Conservation (phyloP, 2,888 invertebrate genomes). For the Drosophila barbarae region DNA sequence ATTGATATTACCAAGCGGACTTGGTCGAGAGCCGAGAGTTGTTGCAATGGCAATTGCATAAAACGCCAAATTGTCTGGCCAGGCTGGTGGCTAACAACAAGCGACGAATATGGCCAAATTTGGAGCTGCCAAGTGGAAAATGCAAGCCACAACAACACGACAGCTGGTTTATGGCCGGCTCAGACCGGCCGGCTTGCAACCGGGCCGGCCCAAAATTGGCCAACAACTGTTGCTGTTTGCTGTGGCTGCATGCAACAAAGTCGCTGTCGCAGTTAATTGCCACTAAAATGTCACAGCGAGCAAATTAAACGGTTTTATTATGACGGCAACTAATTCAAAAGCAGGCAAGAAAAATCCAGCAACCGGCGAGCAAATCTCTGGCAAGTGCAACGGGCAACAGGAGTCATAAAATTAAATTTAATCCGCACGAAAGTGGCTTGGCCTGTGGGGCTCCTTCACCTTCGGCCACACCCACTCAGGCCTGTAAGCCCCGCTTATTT, state of each 20-base stretch:
- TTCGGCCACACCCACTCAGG: constrained; percentile 56
- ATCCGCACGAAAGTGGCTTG: constrained; percentile 61
- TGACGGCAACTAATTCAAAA: constrained; percentile 49
- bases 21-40: constrained; percentile 21
- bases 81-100: constrained; percentile 37
- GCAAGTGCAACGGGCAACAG: constrained; percentile 45
- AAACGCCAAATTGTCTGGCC: constrained; percentile 73
- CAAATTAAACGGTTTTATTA: constrained; percentile 69
- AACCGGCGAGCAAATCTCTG: constrained; percentile 21
- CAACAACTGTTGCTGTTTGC: constrained; percentile 25
- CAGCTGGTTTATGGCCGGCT: constrained; percentile 53
- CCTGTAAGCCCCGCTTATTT: constrained; percentile 50
- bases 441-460: constrained; percentile 38
- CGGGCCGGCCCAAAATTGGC: constrained; percentile 50
- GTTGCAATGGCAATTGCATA: constrained; percentile 50
- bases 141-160: constrained; percentile 44
- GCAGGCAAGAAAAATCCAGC: constrained; percentile 8
- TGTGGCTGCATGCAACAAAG: constrained; percentile 57
- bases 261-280: constrained; percentile 40
- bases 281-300: constrained; percentile 52
- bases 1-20: constrained; percentile 20
- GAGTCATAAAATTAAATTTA: constrained; percentile 70
- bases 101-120: constrained; percentile 60
- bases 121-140: constrained; percentile 56
- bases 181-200: constrained; percentile 60